Evolutionary conservation across 2,113 vertebrate genomes (phyloP).

Genomic region (Neogale vison): DNA sequence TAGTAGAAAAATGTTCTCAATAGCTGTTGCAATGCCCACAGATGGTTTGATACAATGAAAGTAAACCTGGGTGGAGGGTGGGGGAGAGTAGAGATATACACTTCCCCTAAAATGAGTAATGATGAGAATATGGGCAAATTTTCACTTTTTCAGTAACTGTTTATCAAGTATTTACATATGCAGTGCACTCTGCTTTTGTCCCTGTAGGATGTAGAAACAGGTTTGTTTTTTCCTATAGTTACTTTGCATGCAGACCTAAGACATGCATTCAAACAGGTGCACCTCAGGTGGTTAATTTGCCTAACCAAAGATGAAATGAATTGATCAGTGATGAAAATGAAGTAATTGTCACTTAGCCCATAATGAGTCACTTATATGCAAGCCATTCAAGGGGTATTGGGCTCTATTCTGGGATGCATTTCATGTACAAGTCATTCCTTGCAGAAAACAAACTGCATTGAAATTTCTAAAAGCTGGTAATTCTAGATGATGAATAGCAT

Average conservation of each 20-base stretch:
- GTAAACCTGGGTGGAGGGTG: not conserved
- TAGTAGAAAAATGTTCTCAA: not conserved
- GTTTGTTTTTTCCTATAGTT: not conserved
- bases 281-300: slow-evolving; percentile 67
- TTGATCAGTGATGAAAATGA: slow-evolving; percentile 60
- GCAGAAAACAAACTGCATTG: slow-evolving; percentile 38
- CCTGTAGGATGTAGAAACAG: not conserved
- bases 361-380: slow-evolving; percentile 63
- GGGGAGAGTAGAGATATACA: not conserved
- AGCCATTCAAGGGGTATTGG: slow-evolving; percentile 33
- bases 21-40: not conserved
- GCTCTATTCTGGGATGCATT: slow-evolving; percentile 27
- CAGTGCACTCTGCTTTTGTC: not conserved
- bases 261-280: slow-evolving; percentile 44
- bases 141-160: not conserved
- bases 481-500: slow-evolving; percentile 40
- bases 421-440: slow-evolving; percentile 39
- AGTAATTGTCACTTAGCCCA: slow-evolving; percentile 69
- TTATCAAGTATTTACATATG: not conserved
- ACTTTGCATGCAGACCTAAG: not conserved
- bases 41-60: not conserved
- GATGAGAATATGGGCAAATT: not conserved
- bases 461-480: slow-evolving; percentile 52
- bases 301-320: slow-evolving; percentile 50
- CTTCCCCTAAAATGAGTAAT: not conserved